Evolutionary conservation across 2,113 vertebrate genomes (phyloP).

Genomic region (Morone saxatilis): DNA sequence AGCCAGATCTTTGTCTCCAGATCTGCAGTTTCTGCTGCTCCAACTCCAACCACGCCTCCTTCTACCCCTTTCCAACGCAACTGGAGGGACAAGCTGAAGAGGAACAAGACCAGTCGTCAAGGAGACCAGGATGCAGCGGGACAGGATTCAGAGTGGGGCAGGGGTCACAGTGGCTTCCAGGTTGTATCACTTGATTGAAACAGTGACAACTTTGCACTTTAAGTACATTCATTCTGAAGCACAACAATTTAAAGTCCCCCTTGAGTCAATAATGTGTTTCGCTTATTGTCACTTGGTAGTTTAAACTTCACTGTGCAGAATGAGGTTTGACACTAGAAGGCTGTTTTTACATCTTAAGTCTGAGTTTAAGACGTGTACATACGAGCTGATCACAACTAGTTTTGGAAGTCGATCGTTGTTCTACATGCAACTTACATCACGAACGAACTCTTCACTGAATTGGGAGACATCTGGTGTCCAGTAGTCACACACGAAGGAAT

Average conservation of each 20-base stretch:
- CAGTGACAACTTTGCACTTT: not conserved
- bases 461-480: not conserved
- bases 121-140: constrained; percentile 24
- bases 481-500: not conserved
- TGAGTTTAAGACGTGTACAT: not conserved
- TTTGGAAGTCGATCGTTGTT: not conserved
- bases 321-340: not conserved
- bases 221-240: not conserved
- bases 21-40: not conserved
- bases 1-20: constrained; percentile 56
- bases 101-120: constrained; percentile 30
- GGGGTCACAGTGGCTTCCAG: constrained; percentile 56
- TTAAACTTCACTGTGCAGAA: not conserved
- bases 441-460: not conserved
- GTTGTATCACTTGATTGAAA: constrained; percentile 73
- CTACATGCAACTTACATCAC: not conserved
- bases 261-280: not conserved
- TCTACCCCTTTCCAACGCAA: constrained; percentile 4
- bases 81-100: constrained; percentile 76
- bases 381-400: too few species aligned
- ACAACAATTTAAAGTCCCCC: not conserved
- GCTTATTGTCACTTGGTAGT: not conserved
- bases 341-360: not conserved
- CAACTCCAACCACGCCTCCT: constrained; percentile 10
- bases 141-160: not conserved